Conservation (phyloP, 2,888 invertebrate genomes). For the Thymelicus sylvestris region DNA sequence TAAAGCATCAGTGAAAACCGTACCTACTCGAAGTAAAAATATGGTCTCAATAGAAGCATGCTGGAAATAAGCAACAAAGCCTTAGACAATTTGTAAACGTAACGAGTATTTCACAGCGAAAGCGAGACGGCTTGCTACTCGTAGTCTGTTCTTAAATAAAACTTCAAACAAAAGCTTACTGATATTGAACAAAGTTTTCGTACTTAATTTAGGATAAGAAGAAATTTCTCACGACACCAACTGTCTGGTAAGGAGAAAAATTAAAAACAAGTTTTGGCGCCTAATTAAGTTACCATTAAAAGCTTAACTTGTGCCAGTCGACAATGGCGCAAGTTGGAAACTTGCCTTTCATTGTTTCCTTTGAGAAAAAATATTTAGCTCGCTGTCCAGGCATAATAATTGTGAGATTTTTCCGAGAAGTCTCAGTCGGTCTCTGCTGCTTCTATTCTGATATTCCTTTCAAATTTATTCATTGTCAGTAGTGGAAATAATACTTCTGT, state of each 20-base stretch:
- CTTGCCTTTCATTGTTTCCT: constrained; percentile 39
- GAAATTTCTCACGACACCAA: constrained; percentile 39
- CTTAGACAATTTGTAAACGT: too few relatives aligned
- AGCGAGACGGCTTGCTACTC: not conserved
- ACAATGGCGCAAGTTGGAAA: constrained; percentile 44
- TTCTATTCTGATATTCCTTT: constrained; percentile 1
- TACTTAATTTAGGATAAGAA: constrained; percentile 39
- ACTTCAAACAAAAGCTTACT: constrained; percentile 12
- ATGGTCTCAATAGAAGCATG: too few relatives aligned
- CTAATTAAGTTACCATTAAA: constrained; percentile 45
- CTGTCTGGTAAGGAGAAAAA: constrained; percentile 47
- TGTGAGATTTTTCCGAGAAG: constrained; percentile 15
- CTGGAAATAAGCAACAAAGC: too few relatives aligned
- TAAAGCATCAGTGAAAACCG: too few relatives aligned
- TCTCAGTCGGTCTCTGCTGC: not conserved
- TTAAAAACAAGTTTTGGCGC: constrained; percentile 48
- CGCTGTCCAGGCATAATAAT: constrained; percentile 28
- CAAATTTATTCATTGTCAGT: constrained; percentile 1
- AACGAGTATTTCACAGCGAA: too few relatives aligned
- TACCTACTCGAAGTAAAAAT: too few relatives aligned
- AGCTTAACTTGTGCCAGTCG: constrained; percentile 38
- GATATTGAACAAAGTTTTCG: constrained; percentile 19
- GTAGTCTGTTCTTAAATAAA: not conserved
- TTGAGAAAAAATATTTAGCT: constrained; percentile 34
- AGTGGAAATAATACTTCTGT: constrained; percentile 9